Evolutionary conservation across 2,888 invertebrate species (phyloP).

Genomic region (Hydropsyche betteni): DNA sequence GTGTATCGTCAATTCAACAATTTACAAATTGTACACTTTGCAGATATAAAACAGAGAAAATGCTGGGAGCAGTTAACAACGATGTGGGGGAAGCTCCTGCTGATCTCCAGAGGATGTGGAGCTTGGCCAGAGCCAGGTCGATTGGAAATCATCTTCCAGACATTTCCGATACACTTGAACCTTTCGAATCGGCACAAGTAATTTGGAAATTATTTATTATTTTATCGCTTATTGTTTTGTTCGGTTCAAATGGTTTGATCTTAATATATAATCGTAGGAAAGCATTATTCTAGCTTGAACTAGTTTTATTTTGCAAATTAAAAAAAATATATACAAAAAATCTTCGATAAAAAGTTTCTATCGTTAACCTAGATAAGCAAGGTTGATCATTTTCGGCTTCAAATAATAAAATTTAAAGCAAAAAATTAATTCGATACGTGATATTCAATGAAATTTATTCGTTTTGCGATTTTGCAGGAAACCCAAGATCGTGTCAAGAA

Average conservation of each 20-base stretch:
- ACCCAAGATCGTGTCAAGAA: slow-evolving; percentile 57
- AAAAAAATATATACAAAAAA: too few species aligned
- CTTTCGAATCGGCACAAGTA: slow-evolving; percentile 63
- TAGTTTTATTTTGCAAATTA: too few species aligned
- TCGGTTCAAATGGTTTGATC: background rate
- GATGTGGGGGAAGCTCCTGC: slow-evolving; percentile 68
- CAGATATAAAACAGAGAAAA: slow-evolving; percentile 53
- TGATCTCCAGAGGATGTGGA: slow-evolving; percentile 65
- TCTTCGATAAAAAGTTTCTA: background rate
- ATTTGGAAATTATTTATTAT: background rate
- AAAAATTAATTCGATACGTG: background rate
- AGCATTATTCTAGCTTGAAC: too few species aligned
- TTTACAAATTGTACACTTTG: too few species aligned
- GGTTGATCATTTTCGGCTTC: background rate
- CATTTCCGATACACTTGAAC: slow-evolving; percentile 60
- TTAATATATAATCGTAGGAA: too few species aligned
- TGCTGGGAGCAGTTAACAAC: slow-evolving; percentile 63
- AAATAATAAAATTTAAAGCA: background rate
- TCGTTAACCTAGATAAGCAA: slow-evolving; percentile 18
- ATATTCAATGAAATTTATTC: background rate
- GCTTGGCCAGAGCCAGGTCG: slow-evolving; percentile 63
- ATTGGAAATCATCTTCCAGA: slow-evolving; percentile 60
- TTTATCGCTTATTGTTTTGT: background rate
- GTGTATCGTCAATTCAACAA: too few species aligned
- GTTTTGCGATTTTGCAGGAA: slow-evolving; percentile 55